Conservation (phyloP, 2,113 vertebrate species). For the Gobio gobio region DNA sequence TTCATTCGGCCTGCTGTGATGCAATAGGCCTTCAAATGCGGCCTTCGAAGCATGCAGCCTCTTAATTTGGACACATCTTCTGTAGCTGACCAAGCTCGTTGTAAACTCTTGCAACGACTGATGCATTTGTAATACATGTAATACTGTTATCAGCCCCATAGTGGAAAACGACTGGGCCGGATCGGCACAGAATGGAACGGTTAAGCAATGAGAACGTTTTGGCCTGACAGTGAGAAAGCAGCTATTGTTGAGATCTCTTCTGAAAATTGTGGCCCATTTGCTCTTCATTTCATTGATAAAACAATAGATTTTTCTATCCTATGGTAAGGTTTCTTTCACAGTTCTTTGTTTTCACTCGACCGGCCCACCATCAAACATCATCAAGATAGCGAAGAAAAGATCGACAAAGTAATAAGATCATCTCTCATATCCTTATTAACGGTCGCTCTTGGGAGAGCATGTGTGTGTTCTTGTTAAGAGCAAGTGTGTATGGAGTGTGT, state of each 20-base stretch:
- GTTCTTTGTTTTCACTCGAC: conserved; percentile 3
- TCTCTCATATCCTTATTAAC: conserved; percentile 49
- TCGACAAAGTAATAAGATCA: conserved; percentile 49
- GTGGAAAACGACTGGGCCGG: too few relatives aligned
- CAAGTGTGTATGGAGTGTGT: conserved; percentile 17
- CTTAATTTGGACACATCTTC: too few relatives aligned
- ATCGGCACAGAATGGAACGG: too few relatives aligned
- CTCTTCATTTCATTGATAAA: neutral
- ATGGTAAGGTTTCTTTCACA: neutral
- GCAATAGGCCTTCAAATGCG: too few relatives aligned
- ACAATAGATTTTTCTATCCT: neutral
- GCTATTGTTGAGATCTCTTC: neutral
- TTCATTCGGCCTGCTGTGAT: too few relatives aligned
- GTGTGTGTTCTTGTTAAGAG: conserved; percentile 38
- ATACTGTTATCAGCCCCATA: too few relatives aligned
- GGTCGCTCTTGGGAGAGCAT: conserved; percentile 28
- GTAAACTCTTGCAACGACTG: too few relatives aligned
- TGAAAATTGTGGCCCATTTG: neutral
- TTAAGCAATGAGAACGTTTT: too few relatives aligned
- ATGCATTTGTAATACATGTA: too few relatives aligned
- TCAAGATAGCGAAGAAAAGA: conserved; percentile 39
- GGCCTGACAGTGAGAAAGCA: too few relatives aligned
- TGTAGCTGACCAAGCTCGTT: too few relatives aligned
- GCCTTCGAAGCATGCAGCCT: too few relatives aligned
- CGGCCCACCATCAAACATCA: conserved; percentile 28